phyloP scores from a whole-genome alignment of 2,113 vertebrate species.

The Oxyruncus cristatus region DNA sequence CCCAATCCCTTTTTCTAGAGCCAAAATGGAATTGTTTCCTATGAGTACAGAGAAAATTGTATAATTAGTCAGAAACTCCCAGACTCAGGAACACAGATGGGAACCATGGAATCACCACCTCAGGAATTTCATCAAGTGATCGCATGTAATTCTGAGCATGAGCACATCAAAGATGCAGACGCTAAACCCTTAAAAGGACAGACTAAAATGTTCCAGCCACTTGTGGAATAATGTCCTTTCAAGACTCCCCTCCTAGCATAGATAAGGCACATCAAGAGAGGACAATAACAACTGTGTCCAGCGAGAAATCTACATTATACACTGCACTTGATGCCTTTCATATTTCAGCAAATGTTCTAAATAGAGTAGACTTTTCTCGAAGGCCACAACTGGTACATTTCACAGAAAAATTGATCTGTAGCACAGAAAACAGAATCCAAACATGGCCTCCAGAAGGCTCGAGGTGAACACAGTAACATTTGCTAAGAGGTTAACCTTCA shows the following conservation, averaged over 20 bases:
- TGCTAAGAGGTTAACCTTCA: not conserved
- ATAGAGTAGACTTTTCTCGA: not conserved
- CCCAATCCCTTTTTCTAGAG: conserved; percentile 29
- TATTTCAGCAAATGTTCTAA: not conserved
- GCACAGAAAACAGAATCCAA: not conserved
- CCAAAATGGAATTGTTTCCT: conserved; percentile 57
- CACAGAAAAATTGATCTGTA: not conserved
- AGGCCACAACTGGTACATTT: not conserved
- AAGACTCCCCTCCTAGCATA: not conserved
- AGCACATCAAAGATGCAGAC: conserved; percentile 41
- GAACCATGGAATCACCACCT: conserved; percentile 22
- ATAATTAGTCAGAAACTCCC: conserved; percentile 56
- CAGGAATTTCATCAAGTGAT: conserved; percentile 42
- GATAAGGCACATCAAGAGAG: not conserved
- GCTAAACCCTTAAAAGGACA: not conserved
- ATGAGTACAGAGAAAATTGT: conserved; percentile 25
- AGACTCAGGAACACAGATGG: conserved; percentile 42
- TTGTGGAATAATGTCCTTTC: not conserved
- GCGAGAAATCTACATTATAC: not conserved
- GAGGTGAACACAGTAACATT: not conserved
- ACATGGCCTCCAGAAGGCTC: not conserved
- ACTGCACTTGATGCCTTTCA: not conserved
- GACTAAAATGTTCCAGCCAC: not conserved
- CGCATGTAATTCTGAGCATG: conserved; percentile 6
- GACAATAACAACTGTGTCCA: not conserved